Conservation (phyloP, 2,113 vertebrate species). For the Pipra filicauda region DNA sequence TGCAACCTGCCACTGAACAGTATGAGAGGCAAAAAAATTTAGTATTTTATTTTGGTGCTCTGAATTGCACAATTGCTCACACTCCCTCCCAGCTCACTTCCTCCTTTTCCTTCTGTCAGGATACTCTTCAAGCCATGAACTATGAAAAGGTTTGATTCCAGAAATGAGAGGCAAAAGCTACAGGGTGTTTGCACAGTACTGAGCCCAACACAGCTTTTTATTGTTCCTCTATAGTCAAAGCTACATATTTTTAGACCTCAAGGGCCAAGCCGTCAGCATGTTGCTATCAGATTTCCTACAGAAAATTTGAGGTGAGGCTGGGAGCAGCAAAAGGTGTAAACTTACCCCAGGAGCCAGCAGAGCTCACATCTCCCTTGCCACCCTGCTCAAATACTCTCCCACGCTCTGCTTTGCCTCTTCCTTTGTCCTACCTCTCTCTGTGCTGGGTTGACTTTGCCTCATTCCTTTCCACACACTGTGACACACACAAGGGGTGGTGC, state of each 20-base stretch:
- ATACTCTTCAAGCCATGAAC: not conserved
- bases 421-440: not conserved
- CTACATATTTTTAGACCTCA: not conserved
- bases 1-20: not conserved
- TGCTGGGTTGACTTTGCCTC: not conserved
- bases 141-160: not conserved
- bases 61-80: not conserved
- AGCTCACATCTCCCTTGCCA: not conserved
- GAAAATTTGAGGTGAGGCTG: not conserved
- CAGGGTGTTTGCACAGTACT: not conserved
- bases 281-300: not conserved
- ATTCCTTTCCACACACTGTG: rapidly evolving
- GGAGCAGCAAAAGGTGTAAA: not conserved
- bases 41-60: not conserved
- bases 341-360: not conserved
- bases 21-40: not conserved
- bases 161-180: not conserved
- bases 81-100: rapidly evolving
- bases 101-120: not conserved
- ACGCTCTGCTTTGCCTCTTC: not conserved
- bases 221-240: not conserved
- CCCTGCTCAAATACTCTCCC: not conserved
- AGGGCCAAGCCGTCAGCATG: not conserved
- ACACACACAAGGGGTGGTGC: not conserved
- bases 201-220: not conserved